Conservation (phyloP, 2,888 invertebrate species). For the Cartodere bifasciata region DNA sequence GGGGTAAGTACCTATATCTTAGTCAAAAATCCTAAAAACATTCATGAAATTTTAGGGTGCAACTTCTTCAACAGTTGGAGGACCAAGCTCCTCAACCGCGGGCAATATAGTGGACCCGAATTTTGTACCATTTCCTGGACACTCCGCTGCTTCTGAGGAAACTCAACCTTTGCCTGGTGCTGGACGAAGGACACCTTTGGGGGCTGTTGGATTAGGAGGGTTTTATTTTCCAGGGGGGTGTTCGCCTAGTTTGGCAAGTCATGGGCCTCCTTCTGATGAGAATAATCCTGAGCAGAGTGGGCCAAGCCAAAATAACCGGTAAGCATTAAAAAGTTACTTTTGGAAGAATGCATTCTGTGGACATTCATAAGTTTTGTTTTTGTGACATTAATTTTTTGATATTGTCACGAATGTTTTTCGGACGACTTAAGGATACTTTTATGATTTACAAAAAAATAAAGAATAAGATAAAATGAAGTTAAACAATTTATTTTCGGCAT, state of each 20-base stretch:
- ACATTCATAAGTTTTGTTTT: too few species aligned
- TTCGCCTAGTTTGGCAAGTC: constrained; percentile 33
- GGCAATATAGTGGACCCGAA: constrained; percentile 21
- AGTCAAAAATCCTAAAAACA: not conserved
- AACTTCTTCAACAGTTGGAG: constrained; percentile 20
- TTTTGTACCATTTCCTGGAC: constrained; percentile 34
- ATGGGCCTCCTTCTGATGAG: constrained; percentile 52
- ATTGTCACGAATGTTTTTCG: too few species aligned
- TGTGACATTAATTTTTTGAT: too few species aligned
- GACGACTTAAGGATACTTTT: too few species aligned
- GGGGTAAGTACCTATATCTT: constrained; percentile 21
- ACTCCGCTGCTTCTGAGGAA: constrained; percentile 35
- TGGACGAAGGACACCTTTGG: constrained; percentile 65
- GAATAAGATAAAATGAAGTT: too few species aligned
- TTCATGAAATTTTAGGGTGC: constrained; percentile 17
- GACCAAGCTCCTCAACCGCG: constrained; percentile 21
- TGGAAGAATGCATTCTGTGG: too few species aligned
- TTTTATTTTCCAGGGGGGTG: constrained; percentile 67
- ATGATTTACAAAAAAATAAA: too few species aligned
- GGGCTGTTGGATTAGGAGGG: constrained; percentile 75
- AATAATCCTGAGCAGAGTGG: constrained; percentile 62
- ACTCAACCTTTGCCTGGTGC: too few species aligned
- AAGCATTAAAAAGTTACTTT: constrained; percentile 1
- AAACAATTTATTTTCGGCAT: too few species aligned
- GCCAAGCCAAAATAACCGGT: constrained; percentile 22